Conservation (phyloP, 2,797 vertebrate genomes). For the Phyllotis vaccarum region DNA sequence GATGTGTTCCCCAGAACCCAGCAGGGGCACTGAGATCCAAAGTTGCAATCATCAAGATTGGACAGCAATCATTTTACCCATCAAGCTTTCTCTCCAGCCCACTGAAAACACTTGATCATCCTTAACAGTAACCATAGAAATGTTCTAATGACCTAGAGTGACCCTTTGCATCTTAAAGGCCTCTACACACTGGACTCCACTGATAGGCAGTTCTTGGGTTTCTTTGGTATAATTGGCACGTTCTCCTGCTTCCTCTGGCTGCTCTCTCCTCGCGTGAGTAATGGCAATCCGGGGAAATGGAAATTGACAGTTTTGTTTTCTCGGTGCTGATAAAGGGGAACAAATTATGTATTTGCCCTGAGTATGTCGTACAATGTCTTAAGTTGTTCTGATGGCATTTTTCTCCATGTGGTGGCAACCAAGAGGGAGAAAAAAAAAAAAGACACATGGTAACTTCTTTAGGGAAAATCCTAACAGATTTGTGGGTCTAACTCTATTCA, state of each 20-base stretch:
- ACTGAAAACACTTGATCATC: neutral
- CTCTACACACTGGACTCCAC: no score
- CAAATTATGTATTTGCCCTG: conserved; percentile 34
- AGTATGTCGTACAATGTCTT: neutral
- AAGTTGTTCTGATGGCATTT: conserved; percentile 27
- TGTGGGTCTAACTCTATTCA: conserved; percentile 66
- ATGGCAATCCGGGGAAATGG: neutral
- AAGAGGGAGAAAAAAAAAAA: neutral
- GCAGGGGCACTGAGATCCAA: neutral
- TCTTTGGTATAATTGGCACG: neutral
- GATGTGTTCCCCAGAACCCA: neutral
- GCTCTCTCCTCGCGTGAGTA: neutral
- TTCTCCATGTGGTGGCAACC: conserved; percentile 10
- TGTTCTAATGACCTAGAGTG: neutral
- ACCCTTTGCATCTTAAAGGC: neutral
- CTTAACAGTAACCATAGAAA: neutral
- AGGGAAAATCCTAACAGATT: conserved; percentile 68
- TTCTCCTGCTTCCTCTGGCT: neutral
- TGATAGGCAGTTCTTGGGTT: neutral
- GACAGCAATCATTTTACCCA: neutral
- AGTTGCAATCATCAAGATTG: neutral
- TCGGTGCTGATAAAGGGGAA: conserved; percentile 51
- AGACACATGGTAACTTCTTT: conserved; percentile 71
- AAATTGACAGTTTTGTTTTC: conserved; percentile 53
- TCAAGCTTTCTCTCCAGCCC: neutral